Conservation (phyloP, 2,797 vertebrate species). For the Cirrhinus molitorella region DNA sequence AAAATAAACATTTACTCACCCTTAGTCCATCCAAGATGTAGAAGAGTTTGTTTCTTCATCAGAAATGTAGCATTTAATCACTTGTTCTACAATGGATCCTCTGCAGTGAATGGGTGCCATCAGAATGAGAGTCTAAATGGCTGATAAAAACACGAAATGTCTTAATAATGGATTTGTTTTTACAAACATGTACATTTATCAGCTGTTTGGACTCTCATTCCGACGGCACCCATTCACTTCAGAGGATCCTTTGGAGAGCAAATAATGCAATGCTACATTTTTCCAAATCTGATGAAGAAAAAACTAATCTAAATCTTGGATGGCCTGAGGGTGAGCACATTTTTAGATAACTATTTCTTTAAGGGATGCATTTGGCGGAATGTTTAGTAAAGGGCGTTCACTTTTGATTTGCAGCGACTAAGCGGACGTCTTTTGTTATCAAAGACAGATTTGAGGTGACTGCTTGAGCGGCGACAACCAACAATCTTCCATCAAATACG, state of each 20-base stretch:
- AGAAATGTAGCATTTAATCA: not conserved
- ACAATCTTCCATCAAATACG: not conserved
- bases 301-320: not conserved
- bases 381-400: not conserved
- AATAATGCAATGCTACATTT: not conserved
- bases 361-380: not conserved
- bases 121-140: not conserved
- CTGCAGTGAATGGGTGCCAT: not conserved
- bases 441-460: not conserved
- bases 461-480: not conserved
- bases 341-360: not conserved
- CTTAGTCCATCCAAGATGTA: not conserved
- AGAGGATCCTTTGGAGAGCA: not conserved
- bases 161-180: no score
- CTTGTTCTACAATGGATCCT: not conserved
- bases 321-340: not conserved
- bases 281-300: not conserved
- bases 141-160: not conserved
- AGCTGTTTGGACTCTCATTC: not conserved
- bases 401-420: not conserved
- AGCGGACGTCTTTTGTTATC: not conserved
- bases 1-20: not conserved
- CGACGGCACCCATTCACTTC: not conserved
- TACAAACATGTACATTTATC: not conserved
- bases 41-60: not conserved